Base-by-base conservation (phyloP, 2,797 vertebrate genomes). In the Emydoidea blandingii region DNA sequence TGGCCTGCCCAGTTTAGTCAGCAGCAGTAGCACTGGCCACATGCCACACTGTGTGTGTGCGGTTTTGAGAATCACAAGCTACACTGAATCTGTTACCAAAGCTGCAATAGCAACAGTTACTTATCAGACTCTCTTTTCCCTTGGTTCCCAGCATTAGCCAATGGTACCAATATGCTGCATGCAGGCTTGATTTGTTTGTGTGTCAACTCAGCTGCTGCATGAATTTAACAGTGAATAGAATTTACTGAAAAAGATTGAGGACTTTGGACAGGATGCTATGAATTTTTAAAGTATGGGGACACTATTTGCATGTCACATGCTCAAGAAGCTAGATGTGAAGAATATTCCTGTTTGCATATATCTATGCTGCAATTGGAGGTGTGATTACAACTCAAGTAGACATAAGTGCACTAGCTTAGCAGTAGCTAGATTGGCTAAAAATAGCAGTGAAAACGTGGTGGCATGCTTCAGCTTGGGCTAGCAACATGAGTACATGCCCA, bases 261-360 rank as follows among this genome's bases (percentile, higher is more conserved):
- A 3, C 7, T 72, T 54, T 54, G 74, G 31, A 49, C 4, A 83
- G 15, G 14, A 6, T n/a, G 1, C 27, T 62, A 56, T 50, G 72
- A 14, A 31, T 65, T 23, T 18, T 9, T 56, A 47, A 90, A 86
- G 79, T 47, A 47, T 0, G 1, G 2, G 3, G 19, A 65, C 3
- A 12, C 1, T 68, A 37, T 68, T 59, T 76, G 25, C 12, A 21
- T 15, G 8, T 3, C 16, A 57, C 0, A 0, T 72, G 37, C 34
- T 84, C 65, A 78, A 52, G 18, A 10, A 91, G 2, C 2, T 0
- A 4, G 16, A 27, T 12, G 3, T 1, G 53, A 19, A 4, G 41
- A 8, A 15, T 0, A 0, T 1, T 79, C 81, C 90, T 86, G 4
- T n/a, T 2, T 0, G 34, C 34, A 18, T 68, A 14, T 68, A 8